Conservation (phyloP, 1,140 invertebrate genomes). For the Brachionus angularis region DNA sequence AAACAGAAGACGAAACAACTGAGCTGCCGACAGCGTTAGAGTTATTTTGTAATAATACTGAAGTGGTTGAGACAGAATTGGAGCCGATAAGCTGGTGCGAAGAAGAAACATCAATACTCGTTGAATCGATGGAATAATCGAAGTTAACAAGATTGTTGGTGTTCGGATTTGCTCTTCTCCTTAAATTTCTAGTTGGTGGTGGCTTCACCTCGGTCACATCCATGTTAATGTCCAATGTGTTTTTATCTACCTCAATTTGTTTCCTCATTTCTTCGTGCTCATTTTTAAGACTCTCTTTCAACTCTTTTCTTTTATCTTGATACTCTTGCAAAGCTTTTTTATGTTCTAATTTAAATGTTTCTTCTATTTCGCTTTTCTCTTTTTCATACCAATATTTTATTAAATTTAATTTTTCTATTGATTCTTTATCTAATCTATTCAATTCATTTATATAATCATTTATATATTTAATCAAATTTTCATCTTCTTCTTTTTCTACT, state of each 20-base stretch:
- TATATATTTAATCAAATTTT: background rate
- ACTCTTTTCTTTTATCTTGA: constrained; percentile 25
- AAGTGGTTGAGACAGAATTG: too few relatives aligned
- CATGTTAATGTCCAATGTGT: constrained; percentile 25
- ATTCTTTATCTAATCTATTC: background rate
- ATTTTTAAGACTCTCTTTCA: constrained; percentile 19
- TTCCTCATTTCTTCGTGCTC: constrained; percentile 29
- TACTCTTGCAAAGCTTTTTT: constrained; percentile 25
- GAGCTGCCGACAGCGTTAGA: too few relatives aligned
- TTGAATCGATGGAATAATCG: background rate
- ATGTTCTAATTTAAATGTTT: background rate
- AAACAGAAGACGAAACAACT: too few relatives aligned
- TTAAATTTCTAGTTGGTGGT: constrained; percentile 14
- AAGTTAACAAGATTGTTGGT: background rate
- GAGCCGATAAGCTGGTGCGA: too few relatives aligned
- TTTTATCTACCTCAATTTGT: constrained; percentile 19
- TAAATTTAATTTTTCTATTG: background rate
- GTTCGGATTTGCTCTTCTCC: constrained; percentile 17
- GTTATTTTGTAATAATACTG: too few relatives aligned
- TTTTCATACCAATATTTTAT: constrained; percentile 11
- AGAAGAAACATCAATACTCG: background rate
- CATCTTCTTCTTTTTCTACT: background rate
- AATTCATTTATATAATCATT: background rate
- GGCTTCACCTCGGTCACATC: constrained; percentile 18
- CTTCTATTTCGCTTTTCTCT: constrained; percentile 13